phyloP scores from a whole-genome alignment of 2,888 invertebrate genomes.

The Sphaerophoria taeniata region DNA sequence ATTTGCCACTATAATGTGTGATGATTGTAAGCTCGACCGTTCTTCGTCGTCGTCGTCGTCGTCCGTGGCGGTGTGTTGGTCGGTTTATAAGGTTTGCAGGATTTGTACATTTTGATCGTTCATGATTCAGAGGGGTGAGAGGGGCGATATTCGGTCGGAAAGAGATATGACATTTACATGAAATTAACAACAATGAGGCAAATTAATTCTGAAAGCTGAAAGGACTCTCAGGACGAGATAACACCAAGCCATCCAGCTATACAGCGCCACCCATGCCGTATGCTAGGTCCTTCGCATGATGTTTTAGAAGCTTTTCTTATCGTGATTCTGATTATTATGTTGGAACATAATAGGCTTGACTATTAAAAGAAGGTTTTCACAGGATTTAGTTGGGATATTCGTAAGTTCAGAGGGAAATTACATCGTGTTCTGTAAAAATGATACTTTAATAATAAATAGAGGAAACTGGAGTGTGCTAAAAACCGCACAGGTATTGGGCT shows the following conservation, averaged over 20 bases:
- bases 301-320: conserved; percentile 54
- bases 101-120: conserved; percentile 43
- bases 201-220: conserved; percentile 62
- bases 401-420: conserved; percentile 1
- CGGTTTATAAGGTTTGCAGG: conserved; percentile 41
- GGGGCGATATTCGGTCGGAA: neutral
- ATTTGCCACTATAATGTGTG: conserved; percentile 46
- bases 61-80: neutral
- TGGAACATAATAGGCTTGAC: conserved; percentile 45
- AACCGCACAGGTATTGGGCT: too few species aligned
- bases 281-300: too few species aligned
- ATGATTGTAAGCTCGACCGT: too few species aligned
- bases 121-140: neutral
- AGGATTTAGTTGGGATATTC: conserved; percentile 34
- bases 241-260: conserved; percentile 35
- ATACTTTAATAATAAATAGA: conserved; percentile 34
- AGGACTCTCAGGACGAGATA: conserved; percentile 52
- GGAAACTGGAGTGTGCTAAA: too few species aligned
- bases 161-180: conserved; percentile 59
- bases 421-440: conserved; percentile 9
- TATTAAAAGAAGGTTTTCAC: conserved; percentile 42
- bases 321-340: conserved; percentile 60
- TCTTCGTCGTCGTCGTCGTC: too few species aligned
- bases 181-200: conserved; percentile 67
- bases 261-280: too few species aligned